A percentile compares a stretch with the other conserved stretches of the same genome.
These are phyloP conservation scores for Heteropelma amictum DNA, from an alignment of 2,888 invertebrate species.

Conservation along the genomic window DNA sequence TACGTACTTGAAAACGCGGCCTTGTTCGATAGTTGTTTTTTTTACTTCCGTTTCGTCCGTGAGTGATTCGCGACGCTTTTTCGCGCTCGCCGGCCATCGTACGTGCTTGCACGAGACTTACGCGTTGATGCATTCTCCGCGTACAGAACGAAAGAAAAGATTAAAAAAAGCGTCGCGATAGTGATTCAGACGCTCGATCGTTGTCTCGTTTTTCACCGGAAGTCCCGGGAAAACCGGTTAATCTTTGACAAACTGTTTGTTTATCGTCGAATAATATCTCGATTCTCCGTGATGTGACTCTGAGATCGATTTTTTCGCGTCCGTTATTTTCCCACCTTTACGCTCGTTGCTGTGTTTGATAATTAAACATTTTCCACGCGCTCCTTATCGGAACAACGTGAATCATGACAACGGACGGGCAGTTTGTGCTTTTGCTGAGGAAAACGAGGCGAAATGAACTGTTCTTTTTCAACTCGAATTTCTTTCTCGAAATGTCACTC, in stretches of 20 bases:
- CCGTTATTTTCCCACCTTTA: not conserved
- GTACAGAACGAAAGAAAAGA: no score
- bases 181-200: not conserved
- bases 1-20: constrained; percentile 3
- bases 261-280: no score
- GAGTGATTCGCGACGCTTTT: not conserved
- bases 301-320: not conserved
- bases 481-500: constrained; percentile 63
- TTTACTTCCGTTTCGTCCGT: not conserved
- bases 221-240: constrained; percentile 13
- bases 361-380: no score
- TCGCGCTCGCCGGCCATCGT: no score
- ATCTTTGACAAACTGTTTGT: constrained; percentile 7
- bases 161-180: not conserved
- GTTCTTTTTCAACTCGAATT: constrained; percentile 61
- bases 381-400: no score
- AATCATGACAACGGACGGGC: constrained; percentile 55
- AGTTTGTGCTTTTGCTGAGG: constrained; percentile 63
- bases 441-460: constrained; percentile 63
- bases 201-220: constrained; percentile 8
- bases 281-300: constrained; percentile 26
- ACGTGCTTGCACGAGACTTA: no score
- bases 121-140: not conserved
- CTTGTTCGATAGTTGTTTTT: not conserved
- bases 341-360: not conserved